Base-by-base conservation (phyloP, 2,888 invertebrate genomes). In the Pteria penguin region DNA sequence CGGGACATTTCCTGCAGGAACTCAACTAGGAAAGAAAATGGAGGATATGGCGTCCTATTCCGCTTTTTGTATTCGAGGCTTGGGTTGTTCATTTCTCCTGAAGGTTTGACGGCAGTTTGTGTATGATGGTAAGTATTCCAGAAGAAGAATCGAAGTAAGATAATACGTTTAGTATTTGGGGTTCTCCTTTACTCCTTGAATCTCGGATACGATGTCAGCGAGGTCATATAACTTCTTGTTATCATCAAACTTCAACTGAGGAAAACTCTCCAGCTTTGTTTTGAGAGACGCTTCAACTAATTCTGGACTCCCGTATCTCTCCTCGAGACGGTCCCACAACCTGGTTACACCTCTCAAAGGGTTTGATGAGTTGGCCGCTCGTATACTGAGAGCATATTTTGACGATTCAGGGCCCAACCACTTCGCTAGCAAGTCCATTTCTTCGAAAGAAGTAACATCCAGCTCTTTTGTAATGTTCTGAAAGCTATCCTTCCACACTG, bases 11-110 rank as follows among this genome's bases (percentile, higher is more conserved):
- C 57, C 22, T 32, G 57, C 5, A 78, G 14, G 57, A 75, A 72
- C 22, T 63, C 65, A 32, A 54, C 61, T 26, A 76, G 63, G 24
- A 45, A 26, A 2, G 63, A 22, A 24, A 75, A 76, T 29, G 78
- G 68, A 2, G 78, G 75, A 36, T 62, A 80, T 14, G 63, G 18
- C 4, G 68, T 63, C 5, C 57, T 14, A 57, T 36, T 18, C 24
- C 32, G 33, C 5, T 26, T 29, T 33, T 77, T 75, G 67, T 72
- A 22, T 54, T 61, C 1, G 60, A 24, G 2, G 77, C 80, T 26
- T 45, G 55, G 1, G 45, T 31, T 14, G 72, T 80, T 78, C 80
- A 80, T 55, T 71, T 80, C 54, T 78, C 70, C 36, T 75, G 80
- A 8, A 75, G 24, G 0, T 24, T 33, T 14, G 60, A 36, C 1